Evolutionary conservation across 2,797 vertebrate genomes (phyloP).

Genomic region (Premnoplex brunnescens): DNA sequence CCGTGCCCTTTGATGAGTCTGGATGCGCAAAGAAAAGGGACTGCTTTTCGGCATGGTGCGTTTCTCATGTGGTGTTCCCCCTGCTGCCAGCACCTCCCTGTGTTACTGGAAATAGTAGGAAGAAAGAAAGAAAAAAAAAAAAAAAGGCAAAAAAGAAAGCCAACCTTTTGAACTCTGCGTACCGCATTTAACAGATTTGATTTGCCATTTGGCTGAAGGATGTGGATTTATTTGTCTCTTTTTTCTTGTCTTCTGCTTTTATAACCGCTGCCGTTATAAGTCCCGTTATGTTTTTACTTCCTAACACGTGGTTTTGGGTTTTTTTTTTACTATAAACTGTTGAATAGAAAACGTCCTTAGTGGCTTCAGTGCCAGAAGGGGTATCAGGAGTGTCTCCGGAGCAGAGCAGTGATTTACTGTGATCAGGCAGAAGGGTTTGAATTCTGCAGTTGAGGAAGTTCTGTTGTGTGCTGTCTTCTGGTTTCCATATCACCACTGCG

Average conservation of each 20-base stretch:
- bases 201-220: not conserved
- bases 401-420: not conserved
- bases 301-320: not conserved
- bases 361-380: not conserved
- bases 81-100: not conserved
- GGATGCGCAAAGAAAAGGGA: too few species aligned
- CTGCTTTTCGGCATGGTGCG: not conserved
- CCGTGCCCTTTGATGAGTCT: not conserved
- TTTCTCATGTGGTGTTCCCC: not conserved
- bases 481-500: not conserved
- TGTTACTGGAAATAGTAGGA: not conserved
- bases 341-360: not conserved
- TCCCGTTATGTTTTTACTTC: not conserved
- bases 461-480: not conserved
- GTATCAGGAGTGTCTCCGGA: accelerated
- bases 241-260: not conserved
- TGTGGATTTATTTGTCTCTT: not conserved
- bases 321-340: not conserved
- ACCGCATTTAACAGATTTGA: not conserved
- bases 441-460: not conserved
- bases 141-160: not conserved
- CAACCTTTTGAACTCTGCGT: accelerated
- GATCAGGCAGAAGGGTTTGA: not conserved
- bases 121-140: not conserved
- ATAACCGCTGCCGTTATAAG: not conserved